Evolutionary conservation across 2,888 invertebrate genomes (phyloP).

Genomic region (Leptopilina drosophilae): DNA sequence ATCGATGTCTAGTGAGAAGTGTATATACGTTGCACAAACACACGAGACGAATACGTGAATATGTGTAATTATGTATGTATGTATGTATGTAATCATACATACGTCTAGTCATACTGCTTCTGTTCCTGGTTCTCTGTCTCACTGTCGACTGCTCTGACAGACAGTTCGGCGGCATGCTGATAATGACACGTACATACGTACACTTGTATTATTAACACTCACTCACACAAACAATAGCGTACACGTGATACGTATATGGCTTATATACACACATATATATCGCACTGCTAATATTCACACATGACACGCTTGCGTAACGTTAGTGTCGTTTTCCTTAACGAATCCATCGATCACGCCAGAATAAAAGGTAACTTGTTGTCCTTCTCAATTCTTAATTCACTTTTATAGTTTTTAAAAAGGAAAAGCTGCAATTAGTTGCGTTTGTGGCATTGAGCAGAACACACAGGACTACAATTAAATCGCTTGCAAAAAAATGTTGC

Average conservation of each 20-base stretch:
- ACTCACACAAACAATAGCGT: background rate
- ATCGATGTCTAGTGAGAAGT: background rate
- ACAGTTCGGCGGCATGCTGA: constrained; percentile 55
- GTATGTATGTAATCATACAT: constrained; percentile 28
- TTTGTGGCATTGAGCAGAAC: background rate
- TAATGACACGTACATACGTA: constrained; percentile 50
- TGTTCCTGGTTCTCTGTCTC: constrained; percentile 26
- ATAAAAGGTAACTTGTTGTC: constrained; percentile 28
- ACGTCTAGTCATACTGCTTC: constrained; percentile 48
- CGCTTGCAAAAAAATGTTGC: constrained; percentile 6
- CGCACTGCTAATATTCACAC: constrained; percentile 12
- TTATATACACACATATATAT: background rate
- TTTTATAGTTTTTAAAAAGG: constrained; percentile 3
- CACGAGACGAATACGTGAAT: background rate
- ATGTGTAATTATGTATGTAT: background rate
- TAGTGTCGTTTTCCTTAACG: constrained; percentile 22
- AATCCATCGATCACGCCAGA: constrained; percentile 21
- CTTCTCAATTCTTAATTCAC: constrained; percentile 32
- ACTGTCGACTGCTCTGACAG: constrained; percentile 50
- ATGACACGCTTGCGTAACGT: constrained; percentile 23
- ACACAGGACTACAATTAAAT: background rate
- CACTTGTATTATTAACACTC: constrained; percentile 9
- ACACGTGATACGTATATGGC: constrained; percentile 5
- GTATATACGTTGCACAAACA: background rate
- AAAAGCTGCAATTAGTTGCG: constrained; percentile 24